These are phyloP conservation scores for Pantelozetes paolii DNA, from an alignment of 2,888 invertebrate genomes.

Conservation along the genomic window DNA sequence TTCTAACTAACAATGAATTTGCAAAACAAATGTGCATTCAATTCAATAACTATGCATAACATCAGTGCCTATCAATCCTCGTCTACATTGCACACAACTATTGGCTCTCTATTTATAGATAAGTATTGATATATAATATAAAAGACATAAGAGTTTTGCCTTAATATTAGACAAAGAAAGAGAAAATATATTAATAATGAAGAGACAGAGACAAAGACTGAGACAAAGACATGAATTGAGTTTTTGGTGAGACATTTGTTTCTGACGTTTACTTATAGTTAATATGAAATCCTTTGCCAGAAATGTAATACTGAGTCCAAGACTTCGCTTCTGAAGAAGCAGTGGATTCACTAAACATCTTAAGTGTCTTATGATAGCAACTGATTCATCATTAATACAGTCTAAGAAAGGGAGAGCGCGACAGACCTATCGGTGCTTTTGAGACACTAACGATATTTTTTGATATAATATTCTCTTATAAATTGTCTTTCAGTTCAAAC, in stretches of 20 bases:
- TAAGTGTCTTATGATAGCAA: conserved; percentile 4
- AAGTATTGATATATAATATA: no score
- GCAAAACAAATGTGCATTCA: no score
- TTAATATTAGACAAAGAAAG: neutral
- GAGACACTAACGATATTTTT: neutral
- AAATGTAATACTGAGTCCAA: neutral
- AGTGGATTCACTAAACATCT: neutral
- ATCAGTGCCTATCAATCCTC: no score
- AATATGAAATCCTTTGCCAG: neutral
- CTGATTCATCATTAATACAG: conserved; percentile 22
- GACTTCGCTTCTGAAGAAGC: neutral
- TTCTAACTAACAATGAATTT: no score
- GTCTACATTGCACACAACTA: no score
- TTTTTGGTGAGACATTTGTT: conserved; percentile 11
- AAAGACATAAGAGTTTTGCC: no score
- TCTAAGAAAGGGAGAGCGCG: no score
- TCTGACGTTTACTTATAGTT: neutral
- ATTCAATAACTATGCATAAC: no score
- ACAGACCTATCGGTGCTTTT: neutral
- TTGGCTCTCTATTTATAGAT: no score
- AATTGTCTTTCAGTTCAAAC: no score
- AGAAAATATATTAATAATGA: conserved; percentile 15
- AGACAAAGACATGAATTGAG: conserved; percentile 7
- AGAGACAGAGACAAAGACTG: no score
- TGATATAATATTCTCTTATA: no score